Percentiles rank a stretch among this genome's conserved stretches.
phyloP scores from a whole-genome alignment of 2,888 invertebrate species.

The Altica lythri region DNA sequence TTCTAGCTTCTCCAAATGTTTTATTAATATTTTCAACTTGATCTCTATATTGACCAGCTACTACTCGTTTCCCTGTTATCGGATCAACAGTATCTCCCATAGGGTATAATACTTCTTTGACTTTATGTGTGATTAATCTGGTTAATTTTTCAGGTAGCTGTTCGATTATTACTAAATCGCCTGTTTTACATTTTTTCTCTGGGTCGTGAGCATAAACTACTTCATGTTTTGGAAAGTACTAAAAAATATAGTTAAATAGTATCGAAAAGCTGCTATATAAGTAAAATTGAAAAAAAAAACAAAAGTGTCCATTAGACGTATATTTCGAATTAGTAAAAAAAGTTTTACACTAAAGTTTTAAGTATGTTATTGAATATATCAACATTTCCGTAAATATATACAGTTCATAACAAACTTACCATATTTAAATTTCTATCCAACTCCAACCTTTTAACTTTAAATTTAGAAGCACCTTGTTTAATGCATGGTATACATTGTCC shows the following conservation, averaged over 20 bases:
- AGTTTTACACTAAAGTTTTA: no score
- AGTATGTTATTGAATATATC: no score
- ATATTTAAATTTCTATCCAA: constrained; percentile 77
- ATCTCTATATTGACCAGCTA: constrained; percentile 74
- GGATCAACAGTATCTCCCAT: constrained; percentile 87
- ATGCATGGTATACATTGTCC: constrained; percentile 81
- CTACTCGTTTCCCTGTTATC: constrained; percentile 78
- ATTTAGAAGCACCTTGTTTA: constrained; percentile 79
- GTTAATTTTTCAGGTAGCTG: constrained; percentile 74
- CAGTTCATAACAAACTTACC: constrained; percentile 62
- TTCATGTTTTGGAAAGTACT: constrained; percentile 80
- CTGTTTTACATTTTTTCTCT: constrained; percentile 74
- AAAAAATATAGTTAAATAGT: constrained; percentile 41
- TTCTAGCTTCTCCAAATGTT: constrained; percentile 70
- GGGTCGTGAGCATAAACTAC: constrained; percentile 81
- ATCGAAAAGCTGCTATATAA: no score
- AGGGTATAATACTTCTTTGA: constrained; percentile 79
- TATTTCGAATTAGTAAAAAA: no score
- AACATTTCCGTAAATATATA: no score
- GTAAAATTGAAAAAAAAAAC: constrained; percentile 1
- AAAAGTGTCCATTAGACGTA: no score
- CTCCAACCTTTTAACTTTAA: constrained; percentile 74
- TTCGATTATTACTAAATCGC: constrained; percentile 81
- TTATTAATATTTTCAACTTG: constrained; percentile 70
- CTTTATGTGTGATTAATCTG: constrained; percentile 76